These are phyloP conservation scores for Holacanthella duospinosa DNA, from an alignment of 2,888 invertebrate genomes.

Conservation along the genomic window DNA sequence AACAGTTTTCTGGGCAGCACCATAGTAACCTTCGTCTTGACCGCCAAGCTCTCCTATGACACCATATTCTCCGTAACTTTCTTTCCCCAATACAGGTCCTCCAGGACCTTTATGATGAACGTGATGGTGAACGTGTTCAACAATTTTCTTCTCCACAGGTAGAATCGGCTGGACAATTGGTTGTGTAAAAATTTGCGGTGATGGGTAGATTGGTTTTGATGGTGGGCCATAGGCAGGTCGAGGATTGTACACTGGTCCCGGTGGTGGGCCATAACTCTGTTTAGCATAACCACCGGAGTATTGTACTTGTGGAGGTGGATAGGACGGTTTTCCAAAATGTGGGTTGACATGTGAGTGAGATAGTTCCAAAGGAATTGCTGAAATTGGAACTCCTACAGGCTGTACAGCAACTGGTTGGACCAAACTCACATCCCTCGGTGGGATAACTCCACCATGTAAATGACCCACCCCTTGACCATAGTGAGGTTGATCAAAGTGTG, in stretches of 20 bases:
- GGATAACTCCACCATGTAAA: constrained; percentile 37
- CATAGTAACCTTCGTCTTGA: constrained; percentile 7
- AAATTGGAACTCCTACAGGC: constrained; percentile 68
- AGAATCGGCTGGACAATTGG: background rate
- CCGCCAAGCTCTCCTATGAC: constrained; percentile 5
- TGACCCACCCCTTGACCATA: background rate
- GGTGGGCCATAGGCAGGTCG: background rate
- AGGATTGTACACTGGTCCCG: background rate
- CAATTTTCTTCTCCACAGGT: background rate
- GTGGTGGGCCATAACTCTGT: background rate
- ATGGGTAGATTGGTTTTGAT: background rate
- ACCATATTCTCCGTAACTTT: constrained; percentile 12
- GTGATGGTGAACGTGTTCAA: constrained; percentile 9
- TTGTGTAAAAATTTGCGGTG: background rate
- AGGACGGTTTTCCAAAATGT: constrained; percentile 7
- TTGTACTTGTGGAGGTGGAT: background rate
- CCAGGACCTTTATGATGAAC: constrained; percentile 8
- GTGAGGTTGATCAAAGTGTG: background rate
- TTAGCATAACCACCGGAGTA: background rate
- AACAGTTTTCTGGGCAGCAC: constrained; percentile 12
- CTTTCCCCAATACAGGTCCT: constrained; percentile 8
- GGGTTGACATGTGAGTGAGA: background rate
- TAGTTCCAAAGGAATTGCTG: constrained; percentile 52
- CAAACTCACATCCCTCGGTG: constrained; percentile 67
- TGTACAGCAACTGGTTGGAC: constrained; percentile 74